Evolutionary conservation across 2,797 vertebrate species (phyloP).

Genomic region (Presbytis comata): DNA sequence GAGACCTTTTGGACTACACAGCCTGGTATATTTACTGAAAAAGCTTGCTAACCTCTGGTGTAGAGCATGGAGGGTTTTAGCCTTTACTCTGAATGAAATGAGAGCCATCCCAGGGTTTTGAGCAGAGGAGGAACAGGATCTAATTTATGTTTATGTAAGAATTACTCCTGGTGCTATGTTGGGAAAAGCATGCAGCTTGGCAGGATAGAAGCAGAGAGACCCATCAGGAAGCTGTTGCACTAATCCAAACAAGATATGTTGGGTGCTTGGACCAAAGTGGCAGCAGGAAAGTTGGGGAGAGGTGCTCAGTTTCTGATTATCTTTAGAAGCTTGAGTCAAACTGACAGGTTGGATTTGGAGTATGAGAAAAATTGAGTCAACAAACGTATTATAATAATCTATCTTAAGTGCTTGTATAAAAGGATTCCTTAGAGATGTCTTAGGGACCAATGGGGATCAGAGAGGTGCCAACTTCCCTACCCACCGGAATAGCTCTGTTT

Average conservation of each 20-base stretch:
- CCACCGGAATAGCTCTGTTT: not conserved
- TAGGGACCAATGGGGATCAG: rapidly evolving
- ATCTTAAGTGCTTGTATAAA: not conserved
- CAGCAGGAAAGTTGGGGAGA: not conserved
- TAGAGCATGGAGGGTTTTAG: not conserved
- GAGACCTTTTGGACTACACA: not conserved
- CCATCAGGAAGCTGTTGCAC: not conserved
- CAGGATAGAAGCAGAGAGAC: not conserved
- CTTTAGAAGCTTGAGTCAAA: constrained; percentile 22
- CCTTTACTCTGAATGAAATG: not conserved
- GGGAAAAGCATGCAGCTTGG: not conserved
- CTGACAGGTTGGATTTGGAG: not conserved
- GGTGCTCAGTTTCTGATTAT: not conserved
- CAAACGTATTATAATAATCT: not conserved
- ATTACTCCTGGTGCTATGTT: not conserved
- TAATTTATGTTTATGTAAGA: not conserved
- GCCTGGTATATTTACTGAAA: not conserved
- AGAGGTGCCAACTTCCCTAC: not conserved
- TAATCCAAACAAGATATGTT: not conserved
- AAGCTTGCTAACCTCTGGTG: not conserved
- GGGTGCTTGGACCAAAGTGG: not conserved
- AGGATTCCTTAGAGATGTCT: not conserved
- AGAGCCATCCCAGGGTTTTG: not conserved
- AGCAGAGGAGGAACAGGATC: not conserved
- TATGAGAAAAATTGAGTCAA: not conserved